These are phyloP conservation scores for Chloroclysta siterata DNA, from an alignment of 2,888 invertebrate species.

Conservation along the genomic window DNA sequence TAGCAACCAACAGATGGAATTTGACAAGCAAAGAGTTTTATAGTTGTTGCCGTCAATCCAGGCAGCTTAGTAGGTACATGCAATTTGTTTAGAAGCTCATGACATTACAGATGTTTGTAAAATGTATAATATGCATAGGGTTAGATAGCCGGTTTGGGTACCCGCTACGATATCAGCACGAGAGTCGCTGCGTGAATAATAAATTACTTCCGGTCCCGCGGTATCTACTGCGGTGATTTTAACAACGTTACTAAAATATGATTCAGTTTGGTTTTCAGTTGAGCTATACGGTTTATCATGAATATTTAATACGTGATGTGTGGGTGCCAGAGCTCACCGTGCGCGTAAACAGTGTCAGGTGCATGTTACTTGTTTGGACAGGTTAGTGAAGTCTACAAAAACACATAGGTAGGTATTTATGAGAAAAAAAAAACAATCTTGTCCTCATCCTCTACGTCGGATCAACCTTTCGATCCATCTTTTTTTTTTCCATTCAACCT, in stretches of 20 bases:
- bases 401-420: constrained; percentile 9
- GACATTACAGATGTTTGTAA: not conserved
- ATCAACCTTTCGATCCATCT: too few relatives aligned
- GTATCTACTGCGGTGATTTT: constrained; percentile 23
- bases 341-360: constrained; percentile 10
- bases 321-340: constrained; percentile 16
- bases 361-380: constrained; percentile 2
- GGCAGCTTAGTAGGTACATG: not conserved
- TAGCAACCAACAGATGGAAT: not conserved
- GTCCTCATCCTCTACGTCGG: too few relatives aligned
- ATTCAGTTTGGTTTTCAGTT: constrained; percentile 26
- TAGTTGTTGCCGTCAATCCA: not conserved
- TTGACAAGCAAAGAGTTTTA: not conserved
- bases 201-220: constrained; percentile 48
- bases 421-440: constrained; percentile 1
- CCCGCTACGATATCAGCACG: constrained; percentile 57
- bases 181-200: constrained; percentile 52
- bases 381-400: constrained; percentile 6
- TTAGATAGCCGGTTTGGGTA: constrained; percentile 44
- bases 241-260: constrained; percentile 24
- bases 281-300: constrained; percentile 22
- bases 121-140: not conserved
- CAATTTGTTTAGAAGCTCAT: not conserved
- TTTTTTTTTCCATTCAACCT: too few relatives aligned
- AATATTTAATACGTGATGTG: constrained; percentile 20